phyloP scores from a whole-genome alignment of 2,888 invertebrate species.

The Tinea pellionella region DNA sequence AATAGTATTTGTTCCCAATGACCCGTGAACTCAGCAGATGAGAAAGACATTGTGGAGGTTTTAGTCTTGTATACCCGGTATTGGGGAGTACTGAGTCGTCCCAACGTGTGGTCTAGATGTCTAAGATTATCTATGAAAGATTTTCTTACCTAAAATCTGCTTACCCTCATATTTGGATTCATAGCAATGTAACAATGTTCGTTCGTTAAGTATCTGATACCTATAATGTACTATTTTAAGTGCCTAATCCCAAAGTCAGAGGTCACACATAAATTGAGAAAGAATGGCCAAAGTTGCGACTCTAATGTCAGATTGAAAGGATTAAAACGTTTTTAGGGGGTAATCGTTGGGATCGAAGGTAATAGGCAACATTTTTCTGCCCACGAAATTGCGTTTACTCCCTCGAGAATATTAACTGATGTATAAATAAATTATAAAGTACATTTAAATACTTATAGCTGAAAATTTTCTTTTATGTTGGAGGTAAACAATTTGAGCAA shows the following conservation, averaged over 20 bases:
- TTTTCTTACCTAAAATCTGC: too few relatives aligned
- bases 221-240: background rate
- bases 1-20: too few relatives aligned
- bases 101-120: too few relatives aligned
- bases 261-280: constrained; percentile 47
- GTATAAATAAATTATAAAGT: constrained; percentile 1
- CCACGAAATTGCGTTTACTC: constrained; percentile 20
- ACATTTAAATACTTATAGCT: background rate
- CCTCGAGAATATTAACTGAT: constrained; percentile 2
- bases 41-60: too few relatives aligned
- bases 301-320: constrained; percentile 55
- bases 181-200: background rate
- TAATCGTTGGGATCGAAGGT: constrained; percentile 31
- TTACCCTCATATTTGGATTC: background rate
- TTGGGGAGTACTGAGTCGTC: too few relatives aligned
- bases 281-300: constrained; percentile 55
- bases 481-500: too few relatives aligned
- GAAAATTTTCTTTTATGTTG: too few relatives aligned
- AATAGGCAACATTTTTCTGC: constrained; percentile 22
- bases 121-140: too few relatives aligned
- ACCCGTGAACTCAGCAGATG: too few relatives aligned
- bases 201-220: background rate
- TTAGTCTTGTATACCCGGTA: too few relatives aligned
- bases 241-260: constrained; percentile 23
- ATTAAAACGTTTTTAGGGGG: constrained; percentile 46